Conservation (phyloP, 2,797 vertebrate species). For the Phalanger gymnotis region DNA sequence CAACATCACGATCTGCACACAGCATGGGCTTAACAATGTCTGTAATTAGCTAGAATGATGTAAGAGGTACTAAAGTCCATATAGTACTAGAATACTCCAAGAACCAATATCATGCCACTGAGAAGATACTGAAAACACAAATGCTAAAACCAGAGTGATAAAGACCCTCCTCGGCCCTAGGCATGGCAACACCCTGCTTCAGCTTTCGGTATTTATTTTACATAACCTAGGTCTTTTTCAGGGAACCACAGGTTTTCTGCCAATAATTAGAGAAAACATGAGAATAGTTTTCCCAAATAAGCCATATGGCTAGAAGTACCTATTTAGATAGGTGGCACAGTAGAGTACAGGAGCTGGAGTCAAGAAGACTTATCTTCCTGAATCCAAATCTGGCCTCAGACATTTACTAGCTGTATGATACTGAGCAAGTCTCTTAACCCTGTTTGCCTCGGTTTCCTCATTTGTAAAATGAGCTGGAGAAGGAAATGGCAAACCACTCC, state of each 20-base stretch:
- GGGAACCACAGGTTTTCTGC: neutral
- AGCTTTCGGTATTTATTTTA: neutral
- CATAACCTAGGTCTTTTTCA: neutral
- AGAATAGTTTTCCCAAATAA: neutral
- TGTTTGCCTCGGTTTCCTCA: neutral
- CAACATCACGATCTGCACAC: neutral
- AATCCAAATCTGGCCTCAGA: neutral
- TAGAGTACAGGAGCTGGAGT: neutral
- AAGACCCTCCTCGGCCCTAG: neutral
- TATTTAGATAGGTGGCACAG: neutral
- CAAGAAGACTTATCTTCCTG: neutral
- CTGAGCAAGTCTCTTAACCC: neutral
- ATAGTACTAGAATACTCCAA: neutral
- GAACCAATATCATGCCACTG: neutral
- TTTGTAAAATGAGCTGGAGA: neutral
- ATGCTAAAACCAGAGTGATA: neutral
- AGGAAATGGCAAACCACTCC: neutral
- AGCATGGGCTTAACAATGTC: neutral
- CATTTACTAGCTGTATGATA: neutral
- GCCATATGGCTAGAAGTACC: neutral
- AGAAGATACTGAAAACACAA: neutral
- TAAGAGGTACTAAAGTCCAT: neutral
- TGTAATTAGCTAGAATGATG: neutral
- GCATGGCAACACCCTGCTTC: neutral
- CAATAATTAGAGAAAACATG: neutral